phyloP scores from a whole-genome alignment of 2,113 vertebrate species.

The Callipepla californica region DNA sequence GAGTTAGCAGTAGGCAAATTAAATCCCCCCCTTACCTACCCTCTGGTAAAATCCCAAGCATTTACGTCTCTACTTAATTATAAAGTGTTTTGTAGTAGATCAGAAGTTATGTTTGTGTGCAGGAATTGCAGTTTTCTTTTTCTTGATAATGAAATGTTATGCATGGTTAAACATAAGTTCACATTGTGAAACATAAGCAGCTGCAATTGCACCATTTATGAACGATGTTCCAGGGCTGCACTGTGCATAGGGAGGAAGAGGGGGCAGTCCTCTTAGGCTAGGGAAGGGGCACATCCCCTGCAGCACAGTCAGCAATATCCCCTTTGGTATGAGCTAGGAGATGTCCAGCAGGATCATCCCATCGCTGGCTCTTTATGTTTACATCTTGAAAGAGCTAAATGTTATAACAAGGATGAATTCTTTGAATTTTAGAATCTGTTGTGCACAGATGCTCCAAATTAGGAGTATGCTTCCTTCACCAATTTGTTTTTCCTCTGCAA shows the following conservation, averaged over 20 bases:
- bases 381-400: background rate
- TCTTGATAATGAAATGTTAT: background rate
- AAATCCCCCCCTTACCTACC: background rate
- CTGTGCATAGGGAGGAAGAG: background rate
- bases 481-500: background rate
- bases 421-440: background rate
- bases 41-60: background rate
- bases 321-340: background rate
- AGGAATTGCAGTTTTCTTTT: background rate
- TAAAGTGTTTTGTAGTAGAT: background rate
- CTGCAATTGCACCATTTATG: background rate
- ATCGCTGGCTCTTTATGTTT: background rate
- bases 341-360: background rate
- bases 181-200: background rate
- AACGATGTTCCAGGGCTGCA: background rate
- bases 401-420: background rate
- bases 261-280: background rate
- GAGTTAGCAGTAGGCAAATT: background rate
- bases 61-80: background rate
- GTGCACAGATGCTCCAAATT: background rate
- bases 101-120: background rate
- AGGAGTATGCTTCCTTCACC: background rate
- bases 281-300: background rate
- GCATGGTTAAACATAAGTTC: background rate
- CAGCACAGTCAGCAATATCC: background rate